These are phyloP conservation scores for Drosophila azteca DNA, from an alignment of 1,140 invertebrate species.

Conservation along the genomic window DNA sequence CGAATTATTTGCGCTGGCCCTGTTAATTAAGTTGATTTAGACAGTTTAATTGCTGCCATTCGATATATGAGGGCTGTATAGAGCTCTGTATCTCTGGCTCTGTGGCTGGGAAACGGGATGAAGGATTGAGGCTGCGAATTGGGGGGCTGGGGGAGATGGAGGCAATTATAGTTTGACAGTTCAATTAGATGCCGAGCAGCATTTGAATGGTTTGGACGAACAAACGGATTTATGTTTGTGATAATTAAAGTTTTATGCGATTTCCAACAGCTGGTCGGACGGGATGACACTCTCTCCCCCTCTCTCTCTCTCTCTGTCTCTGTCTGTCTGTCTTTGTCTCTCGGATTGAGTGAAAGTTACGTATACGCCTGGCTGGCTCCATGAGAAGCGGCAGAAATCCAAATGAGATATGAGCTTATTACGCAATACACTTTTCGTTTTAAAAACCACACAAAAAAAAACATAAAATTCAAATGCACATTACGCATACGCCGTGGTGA, in stretches of 20 bases:
- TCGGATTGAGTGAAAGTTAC: constrained; percentile 6
- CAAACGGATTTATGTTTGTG: constrained; percentile 17
- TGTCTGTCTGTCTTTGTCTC: too few species aligned
- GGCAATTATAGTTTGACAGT: constrained; percentile 51
- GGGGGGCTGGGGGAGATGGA: not conserved
- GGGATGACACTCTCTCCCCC: too few species aligned
- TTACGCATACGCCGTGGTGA: too few species aligned
- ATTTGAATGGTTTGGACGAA: constrained; percentile 21
- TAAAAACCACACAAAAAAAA: too few species aligned
- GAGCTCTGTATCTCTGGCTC: too few species aligned
- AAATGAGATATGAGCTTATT: not conserved
- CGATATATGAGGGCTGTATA: not conserved
- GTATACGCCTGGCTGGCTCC: constrained; percentile 18
- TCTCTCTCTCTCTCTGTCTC: too few species aligned
- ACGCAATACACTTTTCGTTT: too few species aligned
- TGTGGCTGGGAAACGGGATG: too few species aligned
- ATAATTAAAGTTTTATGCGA: constrained; percentile 21
- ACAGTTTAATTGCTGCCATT: constrained; percentile 64
- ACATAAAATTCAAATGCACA: too few species aligned
- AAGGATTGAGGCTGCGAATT: too few species aligned
- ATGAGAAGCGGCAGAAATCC: not conserved
- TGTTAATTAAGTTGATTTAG: constrained; percentile 40
- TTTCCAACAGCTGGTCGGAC: not conserved
- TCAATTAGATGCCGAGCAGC: constrained; percentile 32
- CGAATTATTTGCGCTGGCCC: constrained; percentile 22